Evolutionary conservation across 2,888 invertebrate genomes (phyloP).

Genomic region (Hesperia comma): DNA sequence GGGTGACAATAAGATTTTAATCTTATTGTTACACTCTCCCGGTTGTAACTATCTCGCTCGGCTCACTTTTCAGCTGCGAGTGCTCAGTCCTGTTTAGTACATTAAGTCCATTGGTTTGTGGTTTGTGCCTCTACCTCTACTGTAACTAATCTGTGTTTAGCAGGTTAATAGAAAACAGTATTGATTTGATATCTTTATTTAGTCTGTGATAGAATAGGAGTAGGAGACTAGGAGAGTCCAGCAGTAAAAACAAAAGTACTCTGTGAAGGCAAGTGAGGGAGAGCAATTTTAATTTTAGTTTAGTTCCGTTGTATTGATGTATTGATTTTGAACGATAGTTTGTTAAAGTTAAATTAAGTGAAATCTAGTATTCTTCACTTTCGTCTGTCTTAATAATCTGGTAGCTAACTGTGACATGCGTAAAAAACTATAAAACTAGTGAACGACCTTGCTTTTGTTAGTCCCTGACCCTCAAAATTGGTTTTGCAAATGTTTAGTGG

Average conservation of each 20-base stretch:
- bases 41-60: too few species aligned
- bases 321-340: slow-evolving; percentile 57
- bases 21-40: too few species aligned
- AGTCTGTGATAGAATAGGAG: neutral
- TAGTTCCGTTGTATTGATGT: slow-evolving; percentile 48
- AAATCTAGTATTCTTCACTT: slow-evolving; percentile 38
- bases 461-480: slow-evolving; percentile 51
- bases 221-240: too few species aligned
- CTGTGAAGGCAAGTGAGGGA: slow-evolving; percentile 37
- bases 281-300: slow-evolving; percentile 48
- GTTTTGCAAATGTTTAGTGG: slow-evolving; percentile 28
- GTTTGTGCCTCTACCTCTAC: too few species aligned
- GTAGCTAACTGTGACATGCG: slow-evolving; percentile 21
- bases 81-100: too few species aligned
- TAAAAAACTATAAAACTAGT: slow-evolving; percentile 47
- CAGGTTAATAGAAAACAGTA: too few species aligned
- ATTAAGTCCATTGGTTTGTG: too few species aligned
- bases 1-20: too few species aligned
- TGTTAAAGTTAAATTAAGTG: slow-evolving; percentile 46
- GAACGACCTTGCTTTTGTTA: slow-evolving; percentile 42
- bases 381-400: slow-evolving; percentile 31
- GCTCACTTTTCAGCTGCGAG: too few species aligned
- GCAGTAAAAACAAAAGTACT: too few species aligned
- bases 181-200: neutral
- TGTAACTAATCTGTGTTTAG: too few species aligned